phyloP scores from a whole-genome alignment of 2,888 invertebrate species.

The Halocaridina rubra region DNA sequence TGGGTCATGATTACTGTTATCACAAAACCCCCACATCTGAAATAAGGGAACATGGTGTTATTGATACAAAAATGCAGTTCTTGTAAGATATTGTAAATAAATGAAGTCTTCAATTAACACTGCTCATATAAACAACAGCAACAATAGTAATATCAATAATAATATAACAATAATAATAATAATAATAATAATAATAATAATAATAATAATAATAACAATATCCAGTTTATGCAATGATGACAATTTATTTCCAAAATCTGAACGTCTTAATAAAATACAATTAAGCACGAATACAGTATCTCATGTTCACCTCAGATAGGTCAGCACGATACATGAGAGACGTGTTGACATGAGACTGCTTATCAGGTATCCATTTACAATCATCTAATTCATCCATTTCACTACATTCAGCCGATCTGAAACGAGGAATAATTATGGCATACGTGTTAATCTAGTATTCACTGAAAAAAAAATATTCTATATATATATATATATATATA shows the following conservation, averaged over 20 bases:
- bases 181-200: not conserved
- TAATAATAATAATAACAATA: not conserved
- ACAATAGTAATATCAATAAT: not conserved
- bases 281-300: not conserved
- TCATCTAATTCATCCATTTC: not conserved
- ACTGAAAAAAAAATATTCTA: not conserved
- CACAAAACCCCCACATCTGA: slow-evolving; percentile 53
- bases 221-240: not conserved
- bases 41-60: too few relatives aligned
- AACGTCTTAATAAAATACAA: not conserved
- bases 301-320: slow-evolving; percentile 19
- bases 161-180: not conserved
- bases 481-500: not conserved
- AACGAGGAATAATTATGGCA: too few relatives aligned
- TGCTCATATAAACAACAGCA: not conserved
- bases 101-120: too few relatives aligned
- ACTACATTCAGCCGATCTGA: slow-evolving; percentile 28
- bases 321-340: slow-evolving; percentile 38
- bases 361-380: slow-evolving; percentile 36
- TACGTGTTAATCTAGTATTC: too few relatives aligned
- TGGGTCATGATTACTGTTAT: slow-evolving; percentile 47
- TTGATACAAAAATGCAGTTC: too few relatives aligned
- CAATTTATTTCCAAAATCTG: not conserved
- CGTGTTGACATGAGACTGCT: slow-evolving; percentile 23
- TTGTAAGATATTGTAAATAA: too few relatives aligned